These are phyloP conservation scores for Noctua comes DNA, from an alignment of 2,888 invertebrate species.

Conservation along the genomic window DNA sequence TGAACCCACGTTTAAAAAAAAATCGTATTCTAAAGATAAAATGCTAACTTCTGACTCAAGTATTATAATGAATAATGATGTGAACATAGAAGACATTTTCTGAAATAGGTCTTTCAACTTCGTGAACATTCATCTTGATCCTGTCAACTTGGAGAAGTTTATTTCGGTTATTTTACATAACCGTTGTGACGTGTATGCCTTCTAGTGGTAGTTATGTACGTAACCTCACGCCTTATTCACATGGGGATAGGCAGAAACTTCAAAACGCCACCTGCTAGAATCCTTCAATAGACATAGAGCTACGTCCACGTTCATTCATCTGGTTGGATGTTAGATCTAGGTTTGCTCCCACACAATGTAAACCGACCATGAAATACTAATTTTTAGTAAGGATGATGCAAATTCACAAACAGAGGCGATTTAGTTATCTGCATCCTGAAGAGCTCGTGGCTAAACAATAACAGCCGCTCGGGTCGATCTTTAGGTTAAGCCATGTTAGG, in stretches of 20 bases:
- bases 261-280: not conserved
- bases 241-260: not conserved
- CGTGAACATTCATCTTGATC: conserved; percentile 47
- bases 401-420: too few species aligned
- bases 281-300: not conserved
- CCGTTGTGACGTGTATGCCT: not conserved
- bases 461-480: too few species aligned
- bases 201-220: not conserved
- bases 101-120: conserved; percentile 40
- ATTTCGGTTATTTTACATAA: conserved; percentile 17
- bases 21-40: not conserved
- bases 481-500: too few species aligned
- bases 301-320: not conserved
- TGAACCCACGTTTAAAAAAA: not conserved
- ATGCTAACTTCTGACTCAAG: conserved; percentile 9
- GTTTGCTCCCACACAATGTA: too few species aligned
- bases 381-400: too few species aligned
- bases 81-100: conserved; percentile 26
- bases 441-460: too few species aligned
- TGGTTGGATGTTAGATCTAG: not conserved
- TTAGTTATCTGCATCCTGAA: too few species aligned
- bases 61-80: conserved; percentile 39
- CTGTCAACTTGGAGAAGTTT: conserved; percentile 21
- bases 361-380: too few species aligned
- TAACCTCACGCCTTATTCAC: not conserved